Conservation (phyloP, 2,113 vertebrate genomes). For the Porphyrio hochstetteri region DNA sequence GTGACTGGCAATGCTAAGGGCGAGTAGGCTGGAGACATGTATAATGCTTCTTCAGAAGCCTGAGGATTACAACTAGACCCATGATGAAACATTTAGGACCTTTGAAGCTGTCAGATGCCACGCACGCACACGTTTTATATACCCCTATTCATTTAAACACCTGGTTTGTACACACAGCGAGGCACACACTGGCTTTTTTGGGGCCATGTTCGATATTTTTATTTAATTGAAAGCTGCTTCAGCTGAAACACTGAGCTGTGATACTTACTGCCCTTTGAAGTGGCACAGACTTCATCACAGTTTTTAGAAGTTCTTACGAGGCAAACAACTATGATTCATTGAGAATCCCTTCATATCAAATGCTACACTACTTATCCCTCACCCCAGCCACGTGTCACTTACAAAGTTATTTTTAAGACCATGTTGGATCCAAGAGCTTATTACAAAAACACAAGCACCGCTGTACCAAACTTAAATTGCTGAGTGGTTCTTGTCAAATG, state of each 20-base stretch:
- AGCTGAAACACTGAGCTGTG: neutral
- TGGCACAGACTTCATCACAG: neutral
- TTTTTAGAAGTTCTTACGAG: neutral
- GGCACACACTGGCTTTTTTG: neutral
- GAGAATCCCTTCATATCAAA: neutral
- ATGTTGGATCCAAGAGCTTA: neutral
- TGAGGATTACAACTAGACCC: neutral
- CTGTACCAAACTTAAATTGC: neutral
- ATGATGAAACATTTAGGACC: neutral
- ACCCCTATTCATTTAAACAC: neutral
- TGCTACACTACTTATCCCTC: rapidly evolving
- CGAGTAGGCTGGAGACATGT: neutral
- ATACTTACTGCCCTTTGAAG: neutral
- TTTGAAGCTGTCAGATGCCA: neutral
- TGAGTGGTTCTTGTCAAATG: neutral
- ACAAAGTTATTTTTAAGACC: neutral
- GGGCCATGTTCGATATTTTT: neutral
- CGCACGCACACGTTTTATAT: rapidly evolving
- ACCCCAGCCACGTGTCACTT: neutral
- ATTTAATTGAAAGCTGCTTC: neutral
- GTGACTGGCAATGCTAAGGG: rapidly evolving
- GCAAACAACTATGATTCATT: neutral
- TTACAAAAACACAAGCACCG: neutral
- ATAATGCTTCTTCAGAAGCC: neutral
- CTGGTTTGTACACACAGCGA: neutral